These are phyloP conservation scores for Cyrtorhinus lividipennis DNA, from an alignment of 1,140 invertebrate genomes.

Conservation along the genomic window DNA sequence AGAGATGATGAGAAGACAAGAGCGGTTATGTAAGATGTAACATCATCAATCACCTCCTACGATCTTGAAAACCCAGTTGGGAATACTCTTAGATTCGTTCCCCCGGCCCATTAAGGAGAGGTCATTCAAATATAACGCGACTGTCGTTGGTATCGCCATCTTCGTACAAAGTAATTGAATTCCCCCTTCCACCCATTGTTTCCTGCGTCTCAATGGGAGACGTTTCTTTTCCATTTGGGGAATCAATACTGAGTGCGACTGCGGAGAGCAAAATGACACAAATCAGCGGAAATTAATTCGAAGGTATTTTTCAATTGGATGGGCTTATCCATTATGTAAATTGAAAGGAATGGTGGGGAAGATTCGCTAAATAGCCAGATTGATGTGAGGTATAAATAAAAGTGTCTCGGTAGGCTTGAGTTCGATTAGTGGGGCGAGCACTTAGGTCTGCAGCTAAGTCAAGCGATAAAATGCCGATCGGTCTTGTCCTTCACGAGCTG, in stretches of 20 bases:
- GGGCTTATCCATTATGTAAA: slow-evolving; percentile 13
- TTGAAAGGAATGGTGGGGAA: slow-evolving; percentile 6
- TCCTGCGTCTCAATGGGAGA: too few species aligned
- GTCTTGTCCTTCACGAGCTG: slow-evolving; percentile 12
- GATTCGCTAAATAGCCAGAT: slow-evolving; percentile 13
- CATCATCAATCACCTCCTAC: too few species aligned
- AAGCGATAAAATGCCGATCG: slow-evolving; percentile 22
- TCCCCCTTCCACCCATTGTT: too few species aligned
- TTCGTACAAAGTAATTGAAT: too few species aligned
- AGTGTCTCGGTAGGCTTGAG: neutral
- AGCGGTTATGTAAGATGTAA: too few species aligned
- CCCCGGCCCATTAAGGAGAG: too few species aligned
- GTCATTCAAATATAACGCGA: too few species aligned
- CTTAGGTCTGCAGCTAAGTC: slow-evolving; percentile 14
- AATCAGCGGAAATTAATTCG: slow-evolving; percentile 12
- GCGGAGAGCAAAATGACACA: neutral
- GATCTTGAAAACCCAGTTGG: too few species aligned
- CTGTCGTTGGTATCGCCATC: too few species aligned
- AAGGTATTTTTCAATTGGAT: slow-evolving; percentile 10
- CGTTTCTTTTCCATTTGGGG: neutral
- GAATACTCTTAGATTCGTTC: too few species aligned
- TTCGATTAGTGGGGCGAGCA: slow-evolving; percentile 10
- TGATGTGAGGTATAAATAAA: slow-evolving; percentile 12
- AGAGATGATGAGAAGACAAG: too few species aligned
- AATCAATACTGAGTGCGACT: neutral